These are phyloP conservation scores for Agonopterix heracliana DNA, from an alignment of 2,888 invertebrate genomes.

Conservation along the genomic window DNA sequence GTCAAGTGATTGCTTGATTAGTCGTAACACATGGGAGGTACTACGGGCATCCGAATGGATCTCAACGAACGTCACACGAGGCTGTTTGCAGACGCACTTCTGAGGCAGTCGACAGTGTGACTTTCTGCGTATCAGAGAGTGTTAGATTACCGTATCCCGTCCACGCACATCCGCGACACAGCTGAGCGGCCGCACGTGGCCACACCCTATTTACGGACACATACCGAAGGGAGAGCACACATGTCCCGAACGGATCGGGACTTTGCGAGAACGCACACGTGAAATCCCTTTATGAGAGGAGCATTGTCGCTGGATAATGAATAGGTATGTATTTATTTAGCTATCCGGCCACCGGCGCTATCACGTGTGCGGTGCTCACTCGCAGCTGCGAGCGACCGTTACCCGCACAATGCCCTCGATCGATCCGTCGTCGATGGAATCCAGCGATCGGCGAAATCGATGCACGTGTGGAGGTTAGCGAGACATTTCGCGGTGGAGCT, in stretches of 20 bases:
- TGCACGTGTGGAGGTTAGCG: constrained; percentile 58
- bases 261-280: constrained; percentile 72
- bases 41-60: constrained; percentile 4
- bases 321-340: constrained; percentile 74
- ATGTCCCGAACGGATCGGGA: constrained; percentile 74
- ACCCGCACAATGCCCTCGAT: constrained; percentile 75
- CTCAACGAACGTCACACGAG: constrained; percentile 16
- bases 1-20: constrained; percentile 16
- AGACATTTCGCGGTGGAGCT: constrained; percentile 57
- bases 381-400: constrained; percentile 75
- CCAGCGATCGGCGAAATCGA: constrained; percentile 66
- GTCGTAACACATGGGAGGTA: constrained; percentile 9
- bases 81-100: constrained; percentile 13
- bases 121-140: constrained; percentile 56
- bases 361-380: constrained; percentile 41
- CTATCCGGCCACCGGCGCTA: constrained; percentile 68
- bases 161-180: constrained; percentile 70
- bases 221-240: constrained; percentile 70
- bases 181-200: constrained; percentile 75
- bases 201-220: constrained; percentile 75
- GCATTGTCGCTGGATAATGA: constrained; percentile 72
- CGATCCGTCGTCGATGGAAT: constrained; percentile 68
- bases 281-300: constrained; percentile 73
- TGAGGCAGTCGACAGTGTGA: constrained; percentile 37
- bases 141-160: constrained; percentile 73